Conservation (phyloP, 2,797 vertebrate genomes). For the Sebastes iracundus region DNA sequence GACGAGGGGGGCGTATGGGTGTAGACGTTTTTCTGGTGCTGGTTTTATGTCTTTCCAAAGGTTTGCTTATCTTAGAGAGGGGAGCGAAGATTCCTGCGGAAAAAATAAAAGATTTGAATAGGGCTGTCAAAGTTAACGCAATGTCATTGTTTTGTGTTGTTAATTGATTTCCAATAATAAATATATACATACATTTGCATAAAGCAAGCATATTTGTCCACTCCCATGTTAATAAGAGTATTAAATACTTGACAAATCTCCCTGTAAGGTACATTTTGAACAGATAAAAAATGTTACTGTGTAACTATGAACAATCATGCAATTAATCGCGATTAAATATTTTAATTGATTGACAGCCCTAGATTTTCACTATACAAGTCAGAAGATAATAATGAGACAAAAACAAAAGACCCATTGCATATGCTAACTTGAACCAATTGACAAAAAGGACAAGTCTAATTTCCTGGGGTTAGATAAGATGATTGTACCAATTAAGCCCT, state of each 20-base stretch:
- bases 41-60: slow-evolving; percentile 82
- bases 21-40: slow-evolving; percentile 59
- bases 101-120: not conserved
- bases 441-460: not conserved
- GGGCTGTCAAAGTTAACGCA: too few species aligned
- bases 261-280: too few species aligned
- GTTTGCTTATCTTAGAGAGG: slow-evolving; percentile 94
- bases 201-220: too few species aligned
- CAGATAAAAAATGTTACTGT: rapidly evolving
- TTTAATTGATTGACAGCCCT: too few species aligned
- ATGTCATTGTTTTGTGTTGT: too few species aligned
- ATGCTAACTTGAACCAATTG: not conserved
- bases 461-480: not conserved
- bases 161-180: too few species aligned
- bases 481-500: not conserved
- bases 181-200: too few species aligned
- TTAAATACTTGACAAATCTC: too few species aligned
- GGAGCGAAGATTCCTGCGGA: slow-evolving; percentile 94
- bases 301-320: too few species aligned
- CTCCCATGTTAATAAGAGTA: too few species aligned
- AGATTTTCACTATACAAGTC: not conserved
- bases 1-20: slow-evolving; percentile 80
- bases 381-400: not conserved
- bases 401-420: not conserved
- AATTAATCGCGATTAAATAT: too few species aligned